Conservation (phyloP, 2,888 invertebrate species). For the Volucella bombylans region DNA sequence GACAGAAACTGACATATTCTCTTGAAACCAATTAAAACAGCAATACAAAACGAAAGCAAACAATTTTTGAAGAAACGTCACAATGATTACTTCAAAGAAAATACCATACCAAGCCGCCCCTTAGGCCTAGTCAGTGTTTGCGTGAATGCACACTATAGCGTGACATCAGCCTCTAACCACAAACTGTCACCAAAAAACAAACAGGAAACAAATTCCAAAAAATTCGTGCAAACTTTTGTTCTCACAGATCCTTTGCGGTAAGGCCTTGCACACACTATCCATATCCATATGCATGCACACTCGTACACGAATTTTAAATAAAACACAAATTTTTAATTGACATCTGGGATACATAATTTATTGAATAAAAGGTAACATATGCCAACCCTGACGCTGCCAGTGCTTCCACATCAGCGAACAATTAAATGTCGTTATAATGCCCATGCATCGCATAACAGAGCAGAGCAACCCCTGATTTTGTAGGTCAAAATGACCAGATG, state of each 20-base stretch:
- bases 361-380: slow-evolving; percentile 2
- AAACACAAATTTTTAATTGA: slow-evolving; percentile 53
- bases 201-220: slow-evolving; percentile 1
- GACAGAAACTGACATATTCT: not conserved
- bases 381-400: not conserved
- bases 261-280: not conserved
- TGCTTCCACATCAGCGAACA: slow-evolving; percentile 2
- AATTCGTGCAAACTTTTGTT: slow-evolving; percentile 40
- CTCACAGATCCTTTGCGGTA: slow-evolving; percentile 23
- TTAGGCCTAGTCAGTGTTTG: slow-evolving; percentile 12
- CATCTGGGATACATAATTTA: slow-evolving; percentile 31
- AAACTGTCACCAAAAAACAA: slow-evolving; percentile 6
- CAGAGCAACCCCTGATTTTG: too few relatives aligned
- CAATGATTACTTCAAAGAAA: slow-evolving; percentile 22
- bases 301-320: slow-evolving; percentile 30
- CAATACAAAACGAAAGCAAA: not conserved
- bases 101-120: slow-evolving; percentile 21
- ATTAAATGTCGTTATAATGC: not conserved
- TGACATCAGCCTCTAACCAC: slow-evolving; percentile 37
- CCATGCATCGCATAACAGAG: not conserved
- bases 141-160: slow-evolving; percentile 60
- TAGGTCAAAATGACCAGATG: slow-evolving; percentile 40
- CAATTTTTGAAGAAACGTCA: not conserved
- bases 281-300: not conserved
- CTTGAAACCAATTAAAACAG: slow-evolving; percentile 25